Evolutionary conservation across 2,797 vertebrate species (phyloP).

Genomic region (Sibirionetta formosa): DNA sequence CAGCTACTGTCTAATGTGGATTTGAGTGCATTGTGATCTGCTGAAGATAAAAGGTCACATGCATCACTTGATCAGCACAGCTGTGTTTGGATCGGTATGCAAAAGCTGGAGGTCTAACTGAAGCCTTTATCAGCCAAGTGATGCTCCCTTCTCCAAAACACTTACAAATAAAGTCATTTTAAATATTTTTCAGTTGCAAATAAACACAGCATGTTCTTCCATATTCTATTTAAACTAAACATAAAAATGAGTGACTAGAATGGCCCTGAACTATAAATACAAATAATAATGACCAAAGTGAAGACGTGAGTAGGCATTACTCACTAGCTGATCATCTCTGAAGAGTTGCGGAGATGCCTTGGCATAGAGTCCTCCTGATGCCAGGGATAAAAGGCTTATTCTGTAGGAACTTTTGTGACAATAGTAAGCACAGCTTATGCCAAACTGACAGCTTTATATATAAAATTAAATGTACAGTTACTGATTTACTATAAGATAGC

Average conservation of each 20-base stretch:
- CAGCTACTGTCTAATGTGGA: background rate
- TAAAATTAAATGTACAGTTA: background rate
- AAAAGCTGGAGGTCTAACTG: background rate
- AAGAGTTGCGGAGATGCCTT: background rate
- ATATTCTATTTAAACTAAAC: background rate
- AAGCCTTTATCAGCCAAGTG: background rate
- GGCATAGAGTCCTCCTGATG: background rate
- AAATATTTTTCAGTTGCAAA: background rate
- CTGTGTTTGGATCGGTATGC: background rate
- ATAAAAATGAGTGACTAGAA: background rate
- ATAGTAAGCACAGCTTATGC: background rate
- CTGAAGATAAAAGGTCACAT: background rate
- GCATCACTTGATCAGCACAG: background rate
- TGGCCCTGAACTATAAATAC: background rate
- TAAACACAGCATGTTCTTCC: background rate
- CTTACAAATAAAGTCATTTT: background rate
- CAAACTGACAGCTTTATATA: conserved; percentile 2
- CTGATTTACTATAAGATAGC: background rate
- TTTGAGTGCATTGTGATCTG: background rate
- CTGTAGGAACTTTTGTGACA: background rate
- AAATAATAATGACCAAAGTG: background rate
- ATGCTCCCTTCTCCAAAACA: background rate
- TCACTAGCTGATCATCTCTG: background rate
- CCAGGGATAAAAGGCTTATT: background rate
- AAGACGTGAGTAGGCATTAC: background rate